Percentiles rank a stretch among this genome's conserved stretches.
phyloP scores from a whole-genome alignment of 2,797 vertebrate genomes.

The Nannoperca australis region DNA sequence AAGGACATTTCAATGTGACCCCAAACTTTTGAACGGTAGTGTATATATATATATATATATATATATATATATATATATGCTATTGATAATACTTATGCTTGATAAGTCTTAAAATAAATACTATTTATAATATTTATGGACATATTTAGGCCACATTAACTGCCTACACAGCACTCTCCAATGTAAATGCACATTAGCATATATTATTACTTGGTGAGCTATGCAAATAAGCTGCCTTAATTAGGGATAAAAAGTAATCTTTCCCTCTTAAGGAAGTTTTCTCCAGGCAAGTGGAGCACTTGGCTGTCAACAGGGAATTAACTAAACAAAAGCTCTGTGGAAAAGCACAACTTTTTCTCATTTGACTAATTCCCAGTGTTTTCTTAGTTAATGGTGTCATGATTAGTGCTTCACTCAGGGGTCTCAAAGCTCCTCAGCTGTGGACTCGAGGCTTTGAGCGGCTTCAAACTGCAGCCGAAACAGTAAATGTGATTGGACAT shows the following conservation, averaged over 20 bases:
- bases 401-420: constrained; percentile 76
- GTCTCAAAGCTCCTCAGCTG: constrained; percentile 76
- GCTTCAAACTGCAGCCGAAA: constrained; percentile 72
- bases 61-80: constrained; percentile 10
- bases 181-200: constrained; percentile 88
- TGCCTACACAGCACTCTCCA: constrained; percentile 77
- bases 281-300: constrained; percentile 75
- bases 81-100: constrained; percentile 52
- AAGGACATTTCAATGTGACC: too few species aligned
- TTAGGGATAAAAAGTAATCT: constrained; percentile 88
- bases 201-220: constrained; percentile 87
- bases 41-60: too few species aligned
- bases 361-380: constrained; percentile 83
- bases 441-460: constrained; percentile 69
- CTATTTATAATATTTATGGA: constrained; percentile 76
- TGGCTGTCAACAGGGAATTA: constrained; percentile 88
- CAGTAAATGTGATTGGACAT: constrained; percentile 81
- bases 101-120: constrained; percentile 66
- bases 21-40: too few species aligned
- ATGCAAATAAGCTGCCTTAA: constrained; percentile 88
- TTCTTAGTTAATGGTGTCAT: constrained; percentile 80
- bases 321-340: constrained; percentile 83
- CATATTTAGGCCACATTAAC: constrained; percentile 87
- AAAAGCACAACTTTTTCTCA: constrained; percentile 80
- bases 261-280: constrained; percentile 75